Base-by-base conservation (phyloP, 2,888 invertebrate genomes). In the Seladonia tumulorum region DNA sequence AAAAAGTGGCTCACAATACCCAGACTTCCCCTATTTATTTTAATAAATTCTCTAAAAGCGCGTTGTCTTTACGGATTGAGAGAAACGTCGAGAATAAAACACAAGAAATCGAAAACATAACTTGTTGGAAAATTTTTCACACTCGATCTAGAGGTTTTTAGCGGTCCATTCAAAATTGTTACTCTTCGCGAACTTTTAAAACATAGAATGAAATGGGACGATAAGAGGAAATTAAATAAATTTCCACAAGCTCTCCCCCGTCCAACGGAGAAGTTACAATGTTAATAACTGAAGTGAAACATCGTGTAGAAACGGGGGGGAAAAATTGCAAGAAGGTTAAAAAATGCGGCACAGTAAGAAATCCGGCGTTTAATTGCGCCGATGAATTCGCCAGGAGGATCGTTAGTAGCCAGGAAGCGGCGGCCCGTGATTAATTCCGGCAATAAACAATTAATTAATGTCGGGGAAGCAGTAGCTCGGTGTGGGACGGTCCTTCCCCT, bases 371-470 rank as follows among this genome's bases (percentile, higher is more conserved):
- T 83, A 83, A 86, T 83, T 82, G 81, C 81, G 25, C 77, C 79
- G 82, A 82, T 82, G 86, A 80, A 85, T 88, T 79, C 78, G 47
- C 78, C 60, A 35, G 47, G 73, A 39, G 42, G 78, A 81, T 88
- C 86, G 85, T 87, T 83, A 74, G 45, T 16, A 66, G 81, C 53
- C 79, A 7, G 45, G 25, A 70, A 78, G 25, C 63, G 63, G 63
- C 72, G 63, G 72, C 12, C 39, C 60, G 83, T 75, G 83, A 89
- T 87, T 87, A 87, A 88, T 89, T 76, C 79, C 16, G 35, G 80
- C 79, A 79, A 87, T 88, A 83, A 88, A 83, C 88, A 83, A 88
- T 89, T 82, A 85, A 82, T 88, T 82, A 89, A 79, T 63, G 88
- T 85, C 87, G 29, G 78, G 78, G n/a, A 76, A 63, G 35, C 35